Conservation (phyloP, 2,113 vertebrate species). For the Seriola quinqueradiata region DNA sequence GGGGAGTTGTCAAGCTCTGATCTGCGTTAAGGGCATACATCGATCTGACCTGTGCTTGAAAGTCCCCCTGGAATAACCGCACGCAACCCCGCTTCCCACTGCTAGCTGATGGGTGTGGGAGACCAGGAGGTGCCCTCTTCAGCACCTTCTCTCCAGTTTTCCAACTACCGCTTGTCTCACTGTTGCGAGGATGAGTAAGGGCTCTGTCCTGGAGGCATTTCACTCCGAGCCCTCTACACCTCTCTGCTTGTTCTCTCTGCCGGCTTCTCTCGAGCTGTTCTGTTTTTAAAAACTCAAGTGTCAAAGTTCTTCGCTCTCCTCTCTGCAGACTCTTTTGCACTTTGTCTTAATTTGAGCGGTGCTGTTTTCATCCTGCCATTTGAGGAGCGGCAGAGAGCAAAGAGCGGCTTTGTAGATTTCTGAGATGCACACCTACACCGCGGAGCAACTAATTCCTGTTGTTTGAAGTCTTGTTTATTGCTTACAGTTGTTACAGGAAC, state of each 20-base stretch:
- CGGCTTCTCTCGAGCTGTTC: slow-evolving; percentile 51
- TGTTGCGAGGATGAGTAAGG: slow-evolving; percentile 71
- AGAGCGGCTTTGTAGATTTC: slow-evolving; percentile 70
- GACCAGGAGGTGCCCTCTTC: slow-evolving; percentile 66
- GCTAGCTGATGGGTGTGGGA: slow-evolving; percentile 67
- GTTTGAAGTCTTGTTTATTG: slow-evolving; percentile 68
- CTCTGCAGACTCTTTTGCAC: slow-evolving; percentile 67
- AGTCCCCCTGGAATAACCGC: slow-evolving; percentile 67
- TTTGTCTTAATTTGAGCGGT: slow-evolving; percentile 71
- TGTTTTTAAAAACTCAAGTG: slow-evolving; percentile 68
- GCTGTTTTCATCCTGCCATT: slow-evolving; percentile 74
- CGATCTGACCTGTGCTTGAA: slow-evolving; percentile 67
- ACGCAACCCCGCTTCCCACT: slow-evolving; percentile 68
- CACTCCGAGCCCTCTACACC: slow-evolving; percentile 54
- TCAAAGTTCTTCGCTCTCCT: slow-evolving; percentile 70
- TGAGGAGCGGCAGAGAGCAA: slow-evolving; percentile 52
- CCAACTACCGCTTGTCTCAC: slow-evolving; percentile 54
- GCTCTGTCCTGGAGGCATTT: slow-evolving; percentile 78
- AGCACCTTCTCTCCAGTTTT: slow-evolving; percentile 57
- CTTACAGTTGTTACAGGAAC: slow-evolving; percentile 42
- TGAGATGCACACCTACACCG: slow-evolving; percentile 54
- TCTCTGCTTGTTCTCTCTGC: slow-evolving; percentile 54
- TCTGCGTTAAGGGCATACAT: slow-evolving; percentile 72
- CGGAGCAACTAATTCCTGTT: slow-evolving; percentile 58
- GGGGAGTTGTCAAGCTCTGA: slow-evolving; percentile 80